phyloP scores from a whole-genome alignment of 2,113 vertebrate species.

The Nannospalax galili region DNA sequence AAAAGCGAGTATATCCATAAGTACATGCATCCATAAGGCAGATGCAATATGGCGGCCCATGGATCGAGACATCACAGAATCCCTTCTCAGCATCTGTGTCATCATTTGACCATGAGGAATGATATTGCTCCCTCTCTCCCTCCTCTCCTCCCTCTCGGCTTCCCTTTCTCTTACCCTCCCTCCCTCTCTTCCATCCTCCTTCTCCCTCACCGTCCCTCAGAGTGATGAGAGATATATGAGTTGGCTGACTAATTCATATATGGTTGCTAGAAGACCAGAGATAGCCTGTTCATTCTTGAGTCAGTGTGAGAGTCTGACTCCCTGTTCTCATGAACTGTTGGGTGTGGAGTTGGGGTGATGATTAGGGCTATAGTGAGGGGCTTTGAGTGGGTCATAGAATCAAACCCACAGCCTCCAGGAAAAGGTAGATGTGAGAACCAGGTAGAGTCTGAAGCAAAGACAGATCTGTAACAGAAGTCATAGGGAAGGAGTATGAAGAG shows the following conservation, averaged over 20 bases:
- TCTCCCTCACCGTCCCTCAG: no score
- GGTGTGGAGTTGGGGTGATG: no score
- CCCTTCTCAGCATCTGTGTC: not conserved
- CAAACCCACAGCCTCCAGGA: not conserved
- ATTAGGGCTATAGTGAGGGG: not conserved
- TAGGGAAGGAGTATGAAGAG: not conserved
- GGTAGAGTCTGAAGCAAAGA: not conserved
- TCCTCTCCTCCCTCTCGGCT: no score
- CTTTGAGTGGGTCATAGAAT: not conserved
- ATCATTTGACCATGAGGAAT: not conserved
- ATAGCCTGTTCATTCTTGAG: not conserved
- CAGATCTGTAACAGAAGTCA: not conserved
- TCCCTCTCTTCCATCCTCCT: no score
- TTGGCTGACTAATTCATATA: not conserved
- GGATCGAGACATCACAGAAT: slow-evolving; percentile 10
- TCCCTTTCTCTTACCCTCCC: no score
- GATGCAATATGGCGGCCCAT: not conserved
- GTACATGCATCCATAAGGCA: not conserved
- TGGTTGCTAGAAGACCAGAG: slow-evolving; percentile 12
- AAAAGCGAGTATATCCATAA: not conserved
- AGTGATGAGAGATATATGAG: not conserved
- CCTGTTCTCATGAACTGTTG: not conserved
- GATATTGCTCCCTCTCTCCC: not conserved
- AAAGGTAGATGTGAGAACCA: not conserved
- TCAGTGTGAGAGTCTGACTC: not conserved